Evolutionary conservation across 2,888 invertebrate species (phyloP).

Genomic region (Pterostichus niger): DNA sequence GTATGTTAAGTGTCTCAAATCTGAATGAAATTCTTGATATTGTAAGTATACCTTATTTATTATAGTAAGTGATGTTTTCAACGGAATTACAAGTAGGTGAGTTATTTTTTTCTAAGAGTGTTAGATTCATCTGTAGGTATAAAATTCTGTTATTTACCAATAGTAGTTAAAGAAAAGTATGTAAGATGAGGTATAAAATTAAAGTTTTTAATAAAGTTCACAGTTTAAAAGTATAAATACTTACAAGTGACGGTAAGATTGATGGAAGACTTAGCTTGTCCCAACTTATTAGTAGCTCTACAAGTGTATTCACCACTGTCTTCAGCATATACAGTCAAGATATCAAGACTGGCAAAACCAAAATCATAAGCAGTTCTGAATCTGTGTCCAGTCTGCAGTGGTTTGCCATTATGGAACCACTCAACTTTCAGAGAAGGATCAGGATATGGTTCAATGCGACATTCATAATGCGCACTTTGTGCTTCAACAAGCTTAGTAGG

Average conservation of each 20-base stretch:
- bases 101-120: too few species aligned
- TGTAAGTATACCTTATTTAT: too few species aligned
- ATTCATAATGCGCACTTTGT: constrained; percentile 95
- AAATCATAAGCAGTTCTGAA: constrained; percentile 97
- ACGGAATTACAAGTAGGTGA: too few species aligned
- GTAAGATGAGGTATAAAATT: too few species aligned
- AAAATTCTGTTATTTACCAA: too few species aligned
- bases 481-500: constrained; percentile 91
- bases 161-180: too few species aligned
- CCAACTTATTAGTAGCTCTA: constrained; percentile 91
- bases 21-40: too few species aligned
- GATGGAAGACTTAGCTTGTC: constrained; percentile 90
- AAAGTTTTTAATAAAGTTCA: too few species aligned
- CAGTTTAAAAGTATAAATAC: neutral
- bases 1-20: neutral
- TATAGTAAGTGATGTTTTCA: too few species aligned
- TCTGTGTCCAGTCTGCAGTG: constrained; percentile 92
- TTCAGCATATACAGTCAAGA: constrained; percentile 94
- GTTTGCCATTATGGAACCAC: constrained; percentile 96
- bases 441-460: constrained; percentile 94
- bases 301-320: constrained; percentile 96
- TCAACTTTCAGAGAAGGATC: constrained; percentile 93
- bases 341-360: constrained; percentile 97
- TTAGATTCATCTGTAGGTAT: too few species aligned
- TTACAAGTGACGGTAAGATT: constrained; percentile 89